Base-by-base conservation (phyloP, 2,888 invertebrate species). In the Trisateles emortualis region DNA sequence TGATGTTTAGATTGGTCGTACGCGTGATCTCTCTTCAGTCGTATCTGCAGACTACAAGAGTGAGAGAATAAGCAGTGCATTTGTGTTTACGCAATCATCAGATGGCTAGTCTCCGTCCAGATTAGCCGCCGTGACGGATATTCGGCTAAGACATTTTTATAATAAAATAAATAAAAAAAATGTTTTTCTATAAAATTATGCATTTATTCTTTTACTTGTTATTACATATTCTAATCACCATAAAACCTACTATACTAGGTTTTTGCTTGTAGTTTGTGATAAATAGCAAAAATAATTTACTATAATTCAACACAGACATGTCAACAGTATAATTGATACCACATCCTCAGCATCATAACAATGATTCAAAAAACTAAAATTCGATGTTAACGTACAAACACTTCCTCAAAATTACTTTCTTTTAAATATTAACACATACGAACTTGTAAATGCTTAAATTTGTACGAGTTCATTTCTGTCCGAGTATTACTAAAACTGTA, bases 151-250 rank as follows among this genome's bases (percentile, higher is more conserved):
- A n/a, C n/a, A n/a, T n/a, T n/a, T n/a, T n/a, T n/a, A n/a, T n/a
- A n/a, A n/a, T n/a, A n/a, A n/a, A n/a, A 79, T 62, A 63, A 53
- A 60, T 59, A 73, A 59, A 71, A 59, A 69, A 68, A 51, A 52
- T 32, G 17, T 24, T 40, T 26, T 62, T n/a, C 46, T 83, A 78
- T 52, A 84, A 89, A 87, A 86, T 84, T 74, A 78, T 82, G 78
- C 68, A 73, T 86, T 82, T 52, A 45, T 45, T 76, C 40, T 76
- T 78, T 79, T 69, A 72, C 77, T 82, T 62, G 67, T 74, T 66
- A 76, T 71, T 60, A 72, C 72, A 68, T 80, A 60, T 36, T 69
- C 56, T 74, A 72, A 68, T 62, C 73, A 74, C 67, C 67, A 57
- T 72, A 57, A 62, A 77, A 78, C 77, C 77, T 78, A 76, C 52